A percentile compares a stretch with the other conserved stretches of the same genome.
Evolutionary conservation across 37 sponge, comb jelly and placozoan species (phyloP).

Genomic region (Chondrosia reniformis): DNA sequence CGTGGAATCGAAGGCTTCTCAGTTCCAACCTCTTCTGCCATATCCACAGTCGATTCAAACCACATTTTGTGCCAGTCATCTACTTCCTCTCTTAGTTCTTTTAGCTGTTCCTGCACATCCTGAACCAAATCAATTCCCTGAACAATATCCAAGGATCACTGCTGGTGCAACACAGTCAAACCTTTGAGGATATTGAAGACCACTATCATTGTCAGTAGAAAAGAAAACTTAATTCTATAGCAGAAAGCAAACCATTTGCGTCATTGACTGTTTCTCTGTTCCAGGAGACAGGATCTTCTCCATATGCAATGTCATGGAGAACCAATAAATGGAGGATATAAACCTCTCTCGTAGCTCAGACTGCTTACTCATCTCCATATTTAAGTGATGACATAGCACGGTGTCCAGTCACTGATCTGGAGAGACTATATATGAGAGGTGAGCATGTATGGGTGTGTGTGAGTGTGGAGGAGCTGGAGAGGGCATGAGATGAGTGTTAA

Average conservation of each 20-base stretch:
- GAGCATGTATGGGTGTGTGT: no score
- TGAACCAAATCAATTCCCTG: slow-evolving; percentile 4
- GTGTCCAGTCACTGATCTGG: no score
- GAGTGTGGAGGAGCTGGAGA: no score
- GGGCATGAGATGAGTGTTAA: no score
- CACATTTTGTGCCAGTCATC: slow-evolving; percentile 14
- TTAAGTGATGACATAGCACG: no score
- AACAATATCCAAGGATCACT: neutral
- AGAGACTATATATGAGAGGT: no score
- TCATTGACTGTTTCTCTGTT: slow-evolving; percentile 30
- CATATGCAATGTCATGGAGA: slow-evolving; percentile 23
- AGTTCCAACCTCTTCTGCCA: neutral
- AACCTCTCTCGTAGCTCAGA: no score
- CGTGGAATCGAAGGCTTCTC: slow-evolving; percentile 10
- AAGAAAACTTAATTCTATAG: slow-evolving; percentile 30
- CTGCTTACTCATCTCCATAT: no score
- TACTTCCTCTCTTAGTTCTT: neutral
- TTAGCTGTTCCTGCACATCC: slow-evolving; percentile 2
- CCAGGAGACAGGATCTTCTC: slow-evolving; percentile 34
- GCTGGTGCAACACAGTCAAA: neutral
- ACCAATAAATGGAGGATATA: no score
- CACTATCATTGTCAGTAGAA: neutral
- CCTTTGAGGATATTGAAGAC: slow-evolving; percentile 16
- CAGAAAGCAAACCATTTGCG: slow-evolving; percentile 39
- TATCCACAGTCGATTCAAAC: neutral